Evolutionary conservation across 2,113 vertebrate species (phyloP), one percentile per base, ranked within the genome.

Genomic region (Orientallactaga bullata): DNA sequence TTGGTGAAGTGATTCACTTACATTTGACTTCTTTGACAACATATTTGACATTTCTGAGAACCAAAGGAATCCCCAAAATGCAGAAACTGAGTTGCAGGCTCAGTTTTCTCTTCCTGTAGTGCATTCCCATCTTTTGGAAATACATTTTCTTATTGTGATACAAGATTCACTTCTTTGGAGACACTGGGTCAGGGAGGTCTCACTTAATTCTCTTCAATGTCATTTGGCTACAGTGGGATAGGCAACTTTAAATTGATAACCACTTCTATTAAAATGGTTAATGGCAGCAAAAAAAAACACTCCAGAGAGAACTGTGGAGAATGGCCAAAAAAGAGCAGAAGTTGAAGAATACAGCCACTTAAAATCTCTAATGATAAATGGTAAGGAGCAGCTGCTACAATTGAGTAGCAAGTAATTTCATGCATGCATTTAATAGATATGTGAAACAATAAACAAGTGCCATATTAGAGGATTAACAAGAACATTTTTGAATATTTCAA

Each of bases 311-410:
- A 30, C 24, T 55, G 15, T 55, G 11, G 39, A 5, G 11, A 51
- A 69, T 69, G 30, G 32, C 5, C 32, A 69, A 55, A 65, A 68
- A 69, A 69, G 32, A 51, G 30, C 10, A 86, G 99, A 99, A 97
- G 98, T 99, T 85, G 99, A 99, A 96, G 99, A 99, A 98, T 99
- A 99, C 72, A 99, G 99, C 89, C 98, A 99, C 98, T 97, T 99
- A 97, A 99, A 98, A 98, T 99, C 99, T 93, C 97, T 99, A 97
- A 99, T 98, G 97, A 97, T 99, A 98, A 99, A 99, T 98, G 99
- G 99, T 99, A 99, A 99, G 99, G 99, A 99, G 98, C 98, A 99
- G 98, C 96, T 95, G 97, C 99, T 99, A 96, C 98, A 98, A 98
- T 98, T 99, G 98, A 98, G 98, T 98, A 99, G 98, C 98, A 99